Evolutionary conservation across 2,888 invertebrate species (phyloP).

Genomic region (Zootermopsis nevadensis): DNA sequence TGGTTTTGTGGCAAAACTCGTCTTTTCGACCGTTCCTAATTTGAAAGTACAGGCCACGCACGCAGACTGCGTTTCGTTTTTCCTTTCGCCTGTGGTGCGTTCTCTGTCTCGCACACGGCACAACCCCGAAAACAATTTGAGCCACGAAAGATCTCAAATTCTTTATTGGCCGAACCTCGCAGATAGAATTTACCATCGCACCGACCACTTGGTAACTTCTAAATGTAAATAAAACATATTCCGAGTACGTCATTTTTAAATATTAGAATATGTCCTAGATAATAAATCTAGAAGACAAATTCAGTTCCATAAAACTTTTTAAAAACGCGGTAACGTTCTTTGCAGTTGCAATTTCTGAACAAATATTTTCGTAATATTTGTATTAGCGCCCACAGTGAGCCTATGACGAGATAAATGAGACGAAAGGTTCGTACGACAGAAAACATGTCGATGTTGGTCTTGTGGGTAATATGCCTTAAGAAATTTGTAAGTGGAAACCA

Average conservation of each 20-base stretch:
- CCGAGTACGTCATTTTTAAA: neutral
- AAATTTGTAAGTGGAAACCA: too few species aligned
- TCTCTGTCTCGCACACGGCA: constrained; percentile 5
- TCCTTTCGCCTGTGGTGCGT: neutral
- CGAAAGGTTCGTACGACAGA: too few species aligned
- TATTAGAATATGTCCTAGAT: neutral
- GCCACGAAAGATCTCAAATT: constrained; percentile 39
- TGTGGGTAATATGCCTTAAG: too few species aligned
- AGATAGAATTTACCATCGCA: neutral
- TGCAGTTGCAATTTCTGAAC: too few species aligned
- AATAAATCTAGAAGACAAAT: neutral
- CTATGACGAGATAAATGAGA: too few species aligned
- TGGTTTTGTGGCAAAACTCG: constrained; percentile 53
- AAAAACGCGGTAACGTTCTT: too few species aligned
- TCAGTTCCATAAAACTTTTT: too few species aligned
- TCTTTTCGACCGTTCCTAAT: constrained; percentile 52
- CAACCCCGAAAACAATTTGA: constrained; percentile 42
- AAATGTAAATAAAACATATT: constrained; percentile 36
- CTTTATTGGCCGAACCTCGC: constrained; percentile 31
- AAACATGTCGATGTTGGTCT: too few species aligned
- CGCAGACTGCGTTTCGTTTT: constrained; percentile 27
- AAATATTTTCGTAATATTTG: too few species aligned
- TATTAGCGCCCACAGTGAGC: too few species aligned
- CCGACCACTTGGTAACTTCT: constrained; percentile 25
- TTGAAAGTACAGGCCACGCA: constrained; percentile 48